A percentile compares a stretch with the other conserved stretches of the same genome.
Conservation (phyloP, 2,113 vertebrate species). For the Phaethornis superciliosus region DNA sequence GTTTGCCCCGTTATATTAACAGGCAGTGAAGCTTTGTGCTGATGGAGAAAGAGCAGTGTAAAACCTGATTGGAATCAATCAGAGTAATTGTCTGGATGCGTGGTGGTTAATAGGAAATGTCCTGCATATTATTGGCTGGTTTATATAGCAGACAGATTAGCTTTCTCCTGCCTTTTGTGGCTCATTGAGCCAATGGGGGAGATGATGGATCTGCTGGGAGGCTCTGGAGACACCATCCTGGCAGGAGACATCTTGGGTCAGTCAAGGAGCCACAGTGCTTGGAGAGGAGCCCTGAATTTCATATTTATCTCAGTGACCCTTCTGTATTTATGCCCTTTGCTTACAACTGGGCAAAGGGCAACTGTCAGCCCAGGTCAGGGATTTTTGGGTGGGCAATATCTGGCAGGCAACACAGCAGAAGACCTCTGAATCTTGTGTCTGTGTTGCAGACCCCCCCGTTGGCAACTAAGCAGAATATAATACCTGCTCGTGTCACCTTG, state of each 20-base stretch:
- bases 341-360: not conserved
- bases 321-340: not conserved
- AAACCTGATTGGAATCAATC: conserved; percentile 65
- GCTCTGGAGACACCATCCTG: not conserved
- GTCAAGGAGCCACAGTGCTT: not conserved
- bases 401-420: not conserved
- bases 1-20: conserved; percentile 1
- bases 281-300: not conserved
- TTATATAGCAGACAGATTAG: not conserved
- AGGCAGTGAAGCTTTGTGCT: conserved; percentile 33
- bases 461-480: not conserved
- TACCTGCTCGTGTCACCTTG: not conserved
- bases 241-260: not conserved
- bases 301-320: not conserved
- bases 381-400: not conserved
- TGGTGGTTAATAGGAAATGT: conserved; percentile 50
- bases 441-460: not conserved
- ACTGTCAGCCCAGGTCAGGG: not conserved
- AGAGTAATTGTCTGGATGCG: conserved; percentile 47
- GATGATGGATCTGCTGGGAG: not conserved
- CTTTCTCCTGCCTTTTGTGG: conserved; percentile 5
- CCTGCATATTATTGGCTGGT: conserved; percentile 49
- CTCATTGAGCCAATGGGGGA: not conserved
- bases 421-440: not conserved
- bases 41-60: conserved; percentile 41